Evolutionary conservation across 2,797 vertebrate species (phyloP).

Genomic region (Melanotaenia trifasciata): DNA sequence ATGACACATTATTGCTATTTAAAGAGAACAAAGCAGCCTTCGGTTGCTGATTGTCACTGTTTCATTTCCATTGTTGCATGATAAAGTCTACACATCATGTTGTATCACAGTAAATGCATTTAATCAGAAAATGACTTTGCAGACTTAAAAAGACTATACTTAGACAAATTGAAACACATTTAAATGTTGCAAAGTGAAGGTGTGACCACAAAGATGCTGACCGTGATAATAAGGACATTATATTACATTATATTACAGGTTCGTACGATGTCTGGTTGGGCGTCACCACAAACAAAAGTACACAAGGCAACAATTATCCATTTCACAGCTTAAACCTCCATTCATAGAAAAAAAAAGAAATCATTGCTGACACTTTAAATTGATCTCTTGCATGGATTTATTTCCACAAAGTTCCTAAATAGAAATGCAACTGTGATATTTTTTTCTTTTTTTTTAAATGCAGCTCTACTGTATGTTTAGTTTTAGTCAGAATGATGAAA

Average conservation of each 20-base stretch:
- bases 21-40: neutral
- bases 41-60: neutral
- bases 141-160: slow-evolving; percentile 1
- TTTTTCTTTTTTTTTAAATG: slow-evolving; percentile 1
- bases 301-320: slow-evolving; percentile 67
- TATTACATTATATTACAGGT: slow-evolving; percentile 58
- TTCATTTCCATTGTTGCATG: neutral
- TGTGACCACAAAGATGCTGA: slow-evolving; percentile 49
- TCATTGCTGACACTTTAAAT: slow-evolving; percentile 64
- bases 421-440: slow-evolving; percentile 6
- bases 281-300: slow-evolving; percentile 41
- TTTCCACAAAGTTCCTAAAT: slow-evolving; percentile 39
- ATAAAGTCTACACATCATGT: neutral
- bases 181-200: slow-evolving; percentile 34
- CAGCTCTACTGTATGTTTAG: slow-evolving; percentile 19
- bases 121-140: neutral
- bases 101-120: no score
- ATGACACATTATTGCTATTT: slow-evolving; percentile 21
- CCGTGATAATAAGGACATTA: slow-evolving; percentile 47
- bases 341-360: slow-evolving; percentile 56
- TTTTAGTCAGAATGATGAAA: slow-evolving; percentile 55
- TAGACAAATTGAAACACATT: slow-evolving; percentile 34
- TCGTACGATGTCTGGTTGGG: slow-evolving; percentile 65
- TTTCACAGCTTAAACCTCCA: slow-evolving; percentile 62
- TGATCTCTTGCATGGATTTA: slow-evolving; percentile 64